phyloP scores from a whole-genome alignment of 2,797 vertebrate species.

The Sternarchorhynchus goeldii region DNA sequence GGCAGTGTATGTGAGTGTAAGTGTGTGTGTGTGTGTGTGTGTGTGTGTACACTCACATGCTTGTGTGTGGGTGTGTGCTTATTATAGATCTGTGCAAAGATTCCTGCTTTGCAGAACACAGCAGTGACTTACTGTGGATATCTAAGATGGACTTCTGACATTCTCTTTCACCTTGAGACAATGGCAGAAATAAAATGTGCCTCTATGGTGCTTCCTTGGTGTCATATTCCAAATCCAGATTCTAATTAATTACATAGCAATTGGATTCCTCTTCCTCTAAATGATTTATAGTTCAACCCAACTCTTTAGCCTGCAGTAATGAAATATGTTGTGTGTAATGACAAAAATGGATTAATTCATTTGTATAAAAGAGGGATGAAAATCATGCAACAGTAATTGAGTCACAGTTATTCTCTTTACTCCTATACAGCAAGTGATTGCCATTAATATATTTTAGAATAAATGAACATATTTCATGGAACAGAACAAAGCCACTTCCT shows the following conservation, averaged over 20 bases:
- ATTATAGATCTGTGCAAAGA: not conserved
- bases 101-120: not conserved
- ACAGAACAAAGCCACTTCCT: not conserved
- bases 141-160: slow-evolving; percentile 65
- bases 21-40: not conserved
- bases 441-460: slow-evolving; percentile 25
- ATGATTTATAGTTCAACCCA: slow-evolving; percentile 55
- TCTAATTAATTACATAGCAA: slow-evolving; percentile 57
- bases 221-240: slow-evolving; percentile 60
- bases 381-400: slow-evolving; percentile 31
- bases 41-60: not conserved
- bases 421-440: slow-evolving; percentile 9
- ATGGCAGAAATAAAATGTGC: slow-evolving; percentile 67
- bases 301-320: slow-evolving; percentile 55
- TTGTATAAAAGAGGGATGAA: slow-evolving; percentile 49
- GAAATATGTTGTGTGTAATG: slow-evolving; percentile 55
- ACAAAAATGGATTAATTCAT: slow-evolving; percentile 57
- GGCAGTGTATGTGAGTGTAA: too few species aligned
- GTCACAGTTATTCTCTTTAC: slow-evolving; percentile 39
- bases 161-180: slow-evolving; percentile 73
- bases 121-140: slow-evolving; percentile 51
- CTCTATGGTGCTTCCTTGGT: slow-evolving; percentile 62
- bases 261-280: slow-evolving; percentile 50
- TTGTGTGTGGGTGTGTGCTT: not conserved
- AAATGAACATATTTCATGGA: slow-evolving; percentile 9